These are phyloP conservation scores for Callaeas wilsoni DNA, from an alignment of 2,113 vertebrate species.

Conservation along the genomic window DNA sequence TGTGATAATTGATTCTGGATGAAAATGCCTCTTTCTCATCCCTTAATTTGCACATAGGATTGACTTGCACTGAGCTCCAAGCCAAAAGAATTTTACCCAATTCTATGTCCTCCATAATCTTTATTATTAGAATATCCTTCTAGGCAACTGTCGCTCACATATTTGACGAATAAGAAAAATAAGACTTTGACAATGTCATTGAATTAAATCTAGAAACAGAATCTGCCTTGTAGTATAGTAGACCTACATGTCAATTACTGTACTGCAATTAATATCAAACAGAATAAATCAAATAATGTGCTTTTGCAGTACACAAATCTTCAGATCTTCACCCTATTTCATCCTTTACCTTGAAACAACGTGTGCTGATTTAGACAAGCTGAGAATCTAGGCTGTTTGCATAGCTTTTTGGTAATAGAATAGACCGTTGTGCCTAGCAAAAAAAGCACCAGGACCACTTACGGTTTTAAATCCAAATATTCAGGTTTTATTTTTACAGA, in stretches of 20 bases:
- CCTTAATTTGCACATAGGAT: slow-evolving; percentile 17
- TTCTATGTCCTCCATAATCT: not conserved
- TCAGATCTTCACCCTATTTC: not conserved
- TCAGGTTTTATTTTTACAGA: not conserved
- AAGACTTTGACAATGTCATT: not conserved
- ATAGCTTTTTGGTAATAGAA: not conserved
- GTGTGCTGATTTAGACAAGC: not conserved
- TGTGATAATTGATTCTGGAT: slow-evolving; percentile 51
- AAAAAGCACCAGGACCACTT: not conserved
- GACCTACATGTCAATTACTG: not conserved
- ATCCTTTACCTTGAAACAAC: not conserved
- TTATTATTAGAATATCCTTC: not conserved
- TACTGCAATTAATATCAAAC: not conserved
- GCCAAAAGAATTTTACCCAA: not conserved
- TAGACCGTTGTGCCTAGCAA: not conserved
- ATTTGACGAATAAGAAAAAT: not conserved
- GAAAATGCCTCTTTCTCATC: slow-evolving; percentile 30
- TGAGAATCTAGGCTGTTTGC: not conserved
- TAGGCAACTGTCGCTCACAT: not conserved
- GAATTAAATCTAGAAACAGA: not conserved
- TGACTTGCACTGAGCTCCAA: slow-evolving; percentile 1
- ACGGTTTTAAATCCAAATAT: not conserved
- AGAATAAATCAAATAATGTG: not conserved
- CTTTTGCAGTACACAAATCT: not conserved
- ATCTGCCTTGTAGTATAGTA: not conserved